Evolutionary conservation across 2,888 invertebrate species (phyloP).

Genomic region (Oegoconia quadripuncta): DNA sequence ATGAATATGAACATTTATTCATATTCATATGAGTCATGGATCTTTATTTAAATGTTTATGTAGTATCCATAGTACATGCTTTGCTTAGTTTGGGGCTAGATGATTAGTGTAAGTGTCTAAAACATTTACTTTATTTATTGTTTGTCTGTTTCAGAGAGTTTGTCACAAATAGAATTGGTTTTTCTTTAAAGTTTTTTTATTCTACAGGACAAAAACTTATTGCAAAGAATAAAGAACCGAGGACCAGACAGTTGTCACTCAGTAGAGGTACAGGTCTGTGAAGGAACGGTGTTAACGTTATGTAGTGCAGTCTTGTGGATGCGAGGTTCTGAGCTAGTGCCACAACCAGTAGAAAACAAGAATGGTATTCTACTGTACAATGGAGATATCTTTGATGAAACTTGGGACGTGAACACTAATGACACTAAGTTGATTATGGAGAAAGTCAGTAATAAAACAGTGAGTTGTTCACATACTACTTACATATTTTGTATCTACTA

Average conservation of each 20-base stretch:
- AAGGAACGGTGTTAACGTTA: constrained; percentile 41
- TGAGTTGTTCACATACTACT: no score
- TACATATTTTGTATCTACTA: no score
- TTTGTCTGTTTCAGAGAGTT: no score
- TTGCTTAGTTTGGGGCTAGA: no score
- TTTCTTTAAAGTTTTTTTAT: constrained; percentile 6
- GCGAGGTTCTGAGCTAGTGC: constrained; percentile 82
- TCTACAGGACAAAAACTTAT: constrained; percentile 54
- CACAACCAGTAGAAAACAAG: constrained; percentile 83
- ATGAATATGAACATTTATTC: no score
- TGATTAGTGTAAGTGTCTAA: no score
- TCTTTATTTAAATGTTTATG: no score
- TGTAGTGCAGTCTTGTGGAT: constrained; percentile 88
- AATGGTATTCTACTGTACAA: constrained; percentile 89
- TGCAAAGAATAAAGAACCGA: constrained; percentile 67
- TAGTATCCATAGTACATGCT: no score
- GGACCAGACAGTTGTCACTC: constrained; percentile 74
- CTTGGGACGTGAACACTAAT: constrained; percentile 47
- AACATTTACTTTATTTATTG: no score
- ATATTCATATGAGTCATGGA: no score
- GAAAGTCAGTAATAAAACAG: constrained; percentile 34
- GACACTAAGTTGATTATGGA: constrained; percentile 78
- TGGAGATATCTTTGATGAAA: constrained; percentile 89
- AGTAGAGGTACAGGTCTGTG: constrained; percentile 31
- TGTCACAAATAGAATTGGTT: no score